Base-by-base conservation (phyloP, 2,888 invertebrate species). In the Pelosia muscerda region DNA sequence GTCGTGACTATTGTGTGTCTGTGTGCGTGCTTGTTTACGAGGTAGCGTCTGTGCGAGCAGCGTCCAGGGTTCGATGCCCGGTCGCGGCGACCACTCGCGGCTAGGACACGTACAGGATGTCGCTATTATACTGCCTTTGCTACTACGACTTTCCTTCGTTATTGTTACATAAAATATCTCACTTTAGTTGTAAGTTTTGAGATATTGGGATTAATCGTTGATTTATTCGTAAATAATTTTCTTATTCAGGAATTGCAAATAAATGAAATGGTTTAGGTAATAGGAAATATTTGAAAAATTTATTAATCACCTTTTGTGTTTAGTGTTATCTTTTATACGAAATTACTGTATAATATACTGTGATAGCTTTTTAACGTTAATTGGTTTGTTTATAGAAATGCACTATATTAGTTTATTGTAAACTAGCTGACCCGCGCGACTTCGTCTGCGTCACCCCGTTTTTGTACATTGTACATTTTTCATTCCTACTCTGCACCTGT, bases 31-130 rank as follows among this genome's bases (percentile, higher is more conserved):
- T 64, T 70, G 77, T 76, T 76, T 70, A 79, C 70, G 79, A 69
- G 73, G 74, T 66, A 77, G 76, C 71, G 73, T 72, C 75, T 74
- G 81, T 75, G 80, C 75, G 81, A 79, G 78, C 77, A 75, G 77
- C 73, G 84, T 85, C 88, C 81, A 77, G 92, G 86, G 94, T 92
- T 94, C 94, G 94, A 90, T 78, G 94, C 76, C 93, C 94, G 92
- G 86, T 84, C 88, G 87, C 80, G 73, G 78, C 78, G 84, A 75
- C 83, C 84, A 75, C 82, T 79, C 60, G 76, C 81, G 74, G 82
- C 88, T 89, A 91, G 90, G 90, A 91, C 86, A 89, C 83, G 84
- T 86, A 86, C 91, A 93, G 93, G 93, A 93, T 90, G 90, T 90
- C 86, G 89, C 84, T 86, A 87, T 85, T 86, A 86, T 77, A 75